Conservation (phyloP, 2,888 invertebrate genomes). For the Saturnia pavonia region DNA sequence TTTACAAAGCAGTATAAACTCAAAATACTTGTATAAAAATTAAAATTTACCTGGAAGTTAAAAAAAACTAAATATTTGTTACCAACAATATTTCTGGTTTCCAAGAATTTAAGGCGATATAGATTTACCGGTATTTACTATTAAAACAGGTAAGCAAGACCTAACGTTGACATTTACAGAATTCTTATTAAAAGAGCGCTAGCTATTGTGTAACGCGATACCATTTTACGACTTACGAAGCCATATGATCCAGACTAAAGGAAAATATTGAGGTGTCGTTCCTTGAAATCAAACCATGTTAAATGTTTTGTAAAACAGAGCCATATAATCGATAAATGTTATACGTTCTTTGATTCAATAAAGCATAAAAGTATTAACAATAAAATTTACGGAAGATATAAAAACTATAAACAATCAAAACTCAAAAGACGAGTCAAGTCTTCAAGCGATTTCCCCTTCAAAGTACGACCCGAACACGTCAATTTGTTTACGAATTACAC, state of each 20-base stretch:
- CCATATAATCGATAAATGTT: slow-evolving; percentile 25
- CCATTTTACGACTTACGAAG: slow-evolving; percentile 78
- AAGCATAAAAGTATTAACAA: slow-evolving; percentile 37
- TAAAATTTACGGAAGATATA: slow-evolving; percentile 48
- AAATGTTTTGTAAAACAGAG: slow-evolving; percentile 18
- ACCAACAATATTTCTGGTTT: slow-evolving; percentile 1
- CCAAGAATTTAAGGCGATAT: not conserved
- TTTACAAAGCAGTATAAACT: not conserved
- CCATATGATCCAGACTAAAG: slow-evolving; percentile 64
- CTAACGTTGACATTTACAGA: slow-evolving; percentile 48
- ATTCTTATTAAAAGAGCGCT: slow-evolving; percentile 68
- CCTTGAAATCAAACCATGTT: slow-evolving; percentile 16
- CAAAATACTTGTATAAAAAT: not conserved
- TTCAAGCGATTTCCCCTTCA: slow-evolving; percentile 66
- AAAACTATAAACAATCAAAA: slow-evolving; percentile 53
- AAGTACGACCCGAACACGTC: slow-evolving; percentile 72
- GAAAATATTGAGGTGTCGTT: slow-evolving; percentile 68
- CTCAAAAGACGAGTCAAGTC: slow-evolving; percentile 73
- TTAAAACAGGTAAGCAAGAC: slow-evolving; percentile 38
- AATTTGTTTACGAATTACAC: slow-evolving; percentile 82
- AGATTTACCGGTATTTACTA: slow-evolving; percentile 1
- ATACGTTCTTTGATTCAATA: slow-evolving; percentile 26
- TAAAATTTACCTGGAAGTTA: not conserved
- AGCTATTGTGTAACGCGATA: slow-evolving; percentile 77
- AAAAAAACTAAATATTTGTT: not conserved